Percentiles rank a stretch among this genome's conserved stretches.
Evolutionary conservation across 2,888 invertebrate genomes (phyloP).

Genomic region (Polyommatus iphigenia): DNA sequence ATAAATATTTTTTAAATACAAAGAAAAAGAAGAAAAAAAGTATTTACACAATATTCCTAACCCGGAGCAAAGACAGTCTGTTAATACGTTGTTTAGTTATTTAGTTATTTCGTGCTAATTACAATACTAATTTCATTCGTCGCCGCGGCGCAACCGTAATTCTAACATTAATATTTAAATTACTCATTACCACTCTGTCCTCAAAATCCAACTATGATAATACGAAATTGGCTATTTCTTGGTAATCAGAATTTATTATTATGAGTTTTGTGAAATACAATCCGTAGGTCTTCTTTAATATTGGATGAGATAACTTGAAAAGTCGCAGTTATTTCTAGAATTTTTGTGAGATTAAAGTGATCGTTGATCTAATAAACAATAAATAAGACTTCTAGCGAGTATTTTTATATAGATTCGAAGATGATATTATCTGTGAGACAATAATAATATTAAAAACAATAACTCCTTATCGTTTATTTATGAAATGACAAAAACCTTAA

Average conservation of each 20-base stretch:
- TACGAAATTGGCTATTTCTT: constrained; percentile 12
- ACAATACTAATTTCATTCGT: background rate
- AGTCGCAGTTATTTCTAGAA: background rate
- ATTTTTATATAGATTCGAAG: background rate
- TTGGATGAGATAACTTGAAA: background rate
- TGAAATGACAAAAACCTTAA: too few relatives aligned
- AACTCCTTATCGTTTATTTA: background rate
- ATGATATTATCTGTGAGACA: background rate
- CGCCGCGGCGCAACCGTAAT: background rate
- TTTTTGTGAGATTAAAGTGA: background rate
- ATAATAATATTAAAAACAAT: background rate
- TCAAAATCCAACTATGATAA: background rate
- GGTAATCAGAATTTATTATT: background rate
- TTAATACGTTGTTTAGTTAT: background rate
- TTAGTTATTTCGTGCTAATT: constrained; percentile 7
- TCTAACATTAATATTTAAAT: constrained; percentile 29
- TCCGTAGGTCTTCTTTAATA: background rate
- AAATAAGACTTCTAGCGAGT: background rate
- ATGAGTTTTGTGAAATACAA: background rate
- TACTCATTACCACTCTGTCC: constrained; percentile 23
- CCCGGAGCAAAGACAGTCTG: background rate
- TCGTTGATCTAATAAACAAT: background rate
- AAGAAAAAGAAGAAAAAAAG: too few relatives aligned
- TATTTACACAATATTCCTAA: background rate
- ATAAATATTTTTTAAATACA: too few relatives aligned